Percentiles rank a stretch among this genome's conserved stretches.
Conservation (phyloP, 2,888 invertebrate genomes). For the Zaprionus lineosus region DNA sequence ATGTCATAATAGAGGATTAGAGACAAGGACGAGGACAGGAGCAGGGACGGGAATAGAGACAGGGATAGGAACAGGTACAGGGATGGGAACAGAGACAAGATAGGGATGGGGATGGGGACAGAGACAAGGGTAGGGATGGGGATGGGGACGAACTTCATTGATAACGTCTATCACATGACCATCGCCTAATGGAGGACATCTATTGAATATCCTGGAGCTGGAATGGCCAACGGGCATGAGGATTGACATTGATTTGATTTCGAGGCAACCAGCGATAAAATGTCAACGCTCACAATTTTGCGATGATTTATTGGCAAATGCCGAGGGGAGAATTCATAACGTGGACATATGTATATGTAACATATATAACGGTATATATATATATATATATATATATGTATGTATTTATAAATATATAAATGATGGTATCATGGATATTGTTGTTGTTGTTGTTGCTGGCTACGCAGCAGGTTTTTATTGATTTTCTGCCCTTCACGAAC, state of each 20-base stretch:
- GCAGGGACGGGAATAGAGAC: no score
- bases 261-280: slow-evolving; percentile 39
- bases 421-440: slow-evolving; percentile 19
- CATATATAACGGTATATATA: slow-evolving; percentile 15
- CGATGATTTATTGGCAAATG: slow-evolving; percentile 54
- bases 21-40: slow-evolving; percentile 1
- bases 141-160: no score
- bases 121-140: no score
- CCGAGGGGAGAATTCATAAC: background rate
- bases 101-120: no score
- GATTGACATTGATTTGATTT: slow-evolving; percentile 70
- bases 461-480: slow-evolving; percentile 41
- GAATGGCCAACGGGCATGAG: slow-evolving; percentile 21
- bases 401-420: slow-evolving; percentile 14
- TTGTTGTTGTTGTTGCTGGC: slow-evolving; percentile 16
- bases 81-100: no score
- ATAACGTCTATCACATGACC: no score
- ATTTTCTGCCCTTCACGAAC: slow-evolving; percentile 43
- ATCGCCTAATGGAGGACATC: no score
- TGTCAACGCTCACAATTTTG: slow-evolving; percentile 41
- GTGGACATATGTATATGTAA: background rate
- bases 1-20: background rate
- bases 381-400: slow-evolving; percentile 6
- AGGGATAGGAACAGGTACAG: no score
- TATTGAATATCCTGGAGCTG: no score